phyloP scores from a whole-genome alignment of 1,140 invertebrate genomes.

The Gryllus bimaculatus region DNA sequence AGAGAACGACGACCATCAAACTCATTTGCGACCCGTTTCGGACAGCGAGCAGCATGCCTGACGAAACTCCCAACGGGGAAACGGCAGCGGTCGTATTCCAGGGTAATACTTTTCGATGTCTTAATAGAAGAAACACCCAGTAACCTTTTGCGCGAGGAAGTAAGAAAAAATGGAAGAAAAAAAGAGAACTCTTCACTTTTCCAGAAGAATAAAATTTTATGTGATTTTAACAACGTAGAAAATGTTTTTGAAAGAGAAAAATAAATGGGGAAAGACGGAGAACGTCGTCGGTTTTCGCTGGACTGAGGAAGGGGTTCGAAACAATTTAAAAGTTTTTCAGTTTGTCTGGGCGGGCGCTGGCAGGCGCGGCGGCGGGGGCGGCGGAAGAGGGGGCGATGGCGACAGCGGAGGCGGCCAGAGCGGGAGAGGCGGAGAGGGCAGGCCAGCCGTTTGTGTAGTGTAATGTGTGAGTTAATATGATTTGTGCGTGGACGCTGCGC shows the following conservation, averaged over 20 bases:
- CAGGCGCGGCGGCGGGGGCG: not conserved
- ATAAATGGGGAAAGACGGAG: not conserved
- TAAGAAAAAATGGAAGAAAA: not conserved
- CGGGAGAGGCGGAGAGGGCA: not conserved
- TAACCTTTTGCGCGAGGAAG: not conserved
- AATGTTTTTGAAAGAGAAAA: slow-evolving; percentile 6
- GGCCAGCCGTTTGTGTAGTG: not conserved
- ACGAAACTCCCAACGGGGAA: not conserved
- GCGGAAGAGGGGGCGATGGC: too few relatives aligned
- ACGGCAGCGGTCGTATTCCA: not conserved
- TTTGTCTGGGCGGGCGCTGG: not conserved
- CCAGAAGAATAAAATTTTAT: slow-evolving; percentile 2
- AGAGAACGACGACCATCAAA: not conserved
- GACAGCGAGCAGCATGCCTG: not conserved
- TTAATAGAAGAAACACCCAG: not conserved
- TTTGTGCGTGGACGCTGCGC: not conserved
- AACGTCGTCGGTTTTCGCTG: not conserved
- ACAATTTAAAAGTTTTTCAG: slow-evolving; percentile 6
- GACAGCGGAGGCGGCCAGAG: not conserved
- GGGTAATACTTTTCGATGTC: not conserved
- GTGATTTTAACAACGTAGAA: slow-evolving; percentile 1
- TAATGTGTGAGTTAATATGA: slow-evolving; percentile 5
- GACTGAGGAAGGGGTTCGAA: not conserved
- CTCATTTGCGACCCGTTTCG: not conserved
- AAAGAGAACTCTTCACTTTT: not conserved